Evolutionary conservation across 2,888 invertebrate genomes (phyloP).

Genomic region (Actias luna): DNA sequence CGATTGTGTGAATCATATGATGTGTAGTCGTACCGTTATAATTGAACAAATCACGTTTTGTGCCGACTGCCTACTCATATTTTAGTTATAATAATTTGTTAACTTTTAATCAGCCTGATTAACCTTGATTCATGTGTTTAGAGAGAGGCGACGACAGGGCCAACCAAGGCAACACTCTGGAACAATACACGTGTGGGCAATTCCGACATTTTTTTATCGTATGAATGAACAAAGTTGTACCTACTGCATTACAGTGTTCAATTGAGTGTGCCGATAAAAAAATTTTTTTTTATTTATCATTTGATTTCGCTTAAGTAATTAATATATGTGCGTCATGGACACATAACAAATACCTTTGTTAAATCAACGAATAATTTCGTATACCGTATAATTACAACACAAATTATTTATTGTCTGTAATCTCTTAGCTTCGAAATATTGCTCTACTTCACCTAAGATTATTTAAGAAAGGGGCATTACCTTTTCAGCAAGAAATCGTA

Average conservation of each 20-base stretch:
- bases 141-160: constrained; percentile 40
- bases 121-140: constrained; percentile 44
- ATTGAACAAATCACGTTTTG: constrained; percentile 10
- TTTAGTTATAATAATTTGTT: constrained; percentile 31
- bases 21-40: constrained; percentile 11
- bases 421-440: too few relatives aligned
- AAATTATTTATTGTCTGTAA: too few relatives aligned
- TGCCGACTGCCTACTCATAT: constrained; percentile 28
- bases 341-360: too few relatives aligned
- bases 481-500: too few relatives aligned
- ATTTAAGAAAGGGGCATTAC: too few relatives aligned
- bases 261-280: background rate
- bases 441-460: too few relatives aligned
- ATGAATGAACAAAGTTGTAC: constrained; percentile 14
- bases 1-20: constrained; percentile 12
- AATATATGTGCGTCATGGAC: too few relatives aligned
- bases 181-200: constrained; percentile 51
- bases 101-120: constrained; percentile 36
- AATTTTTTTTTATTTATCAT: too few relatives aligned
- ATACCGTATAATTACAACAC: too few relatives aligned
- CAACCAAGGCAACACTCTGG: constrained; percentile 47
- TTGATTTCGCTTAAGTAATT: too few relatives aligned
- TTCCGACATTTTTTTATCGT: constrained; percentile 27
- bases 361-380: too few relatives aligned
- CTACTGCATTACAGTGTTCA: constrained; percentile 3